Percentiles rank a stretch among this genome's conserved stretches.
Conservation (phyloP, 2,888 invertebrate species). For the Molorchus minor region DNA sequence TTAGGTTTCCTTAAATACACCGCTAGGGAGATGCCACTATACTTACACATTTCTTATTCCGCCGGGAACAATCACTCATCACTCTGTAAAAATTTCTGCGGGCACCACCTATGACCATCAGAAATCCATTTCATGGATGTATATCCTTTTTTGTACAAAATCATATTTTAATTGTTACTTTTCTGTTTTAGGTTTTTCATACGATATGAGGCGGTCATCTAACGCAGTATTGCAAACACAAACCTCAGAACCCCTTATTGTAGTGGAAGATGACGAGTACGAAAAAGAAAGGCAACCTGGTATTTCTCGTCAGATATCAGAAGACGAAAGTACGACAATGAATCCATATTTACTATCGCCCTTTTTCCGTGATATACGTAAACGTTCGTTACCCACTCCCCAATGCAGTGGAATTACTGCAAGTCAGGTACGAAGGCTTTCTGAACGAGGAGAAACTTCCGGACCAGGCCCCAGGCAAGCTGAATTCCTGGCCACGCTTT, state of each 20-base stretch:
- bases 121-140: not conserved
- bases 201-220: constrained; percentile 71
- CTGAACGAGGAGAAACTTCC: constrained; percentile 78
- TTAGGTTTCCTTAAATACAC: too few species aligned
- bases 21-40: not conserved
- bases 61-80: not conserved
- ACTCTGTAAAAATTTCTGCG: not conserved
- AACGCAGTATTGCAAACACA: constrained; percentile 68
- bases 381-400: constrained; percentile 85
- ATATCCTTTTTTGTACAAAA: not conserved
- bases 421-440: constrained; percentile 84
- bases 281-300: constrained; percentile 55
- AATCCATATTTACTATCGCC: constrained; percentile 86
- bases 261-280: constrained; percentile 84
- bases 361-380: constrained; percentile 77
- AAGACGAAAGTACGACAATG: constrained; percentile 75
- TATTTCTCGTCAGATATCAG: constrained; percentile 71
- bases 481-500: constrained; percentile 83
- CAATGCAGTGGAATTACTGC: constrained; percentile 88
- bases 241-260: constrained; percentile 77
- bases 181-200: constrained; percentile 11
- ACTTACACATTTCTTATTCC: not conserved
- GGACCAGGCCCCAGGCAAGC: constrained; percentile 82
- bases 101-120: not conserved
- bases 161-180: not conserved